Base-by-base conservation (phyloP, 2,797 vertebrate species). In the Phataginus tetradactyla region DNA sequence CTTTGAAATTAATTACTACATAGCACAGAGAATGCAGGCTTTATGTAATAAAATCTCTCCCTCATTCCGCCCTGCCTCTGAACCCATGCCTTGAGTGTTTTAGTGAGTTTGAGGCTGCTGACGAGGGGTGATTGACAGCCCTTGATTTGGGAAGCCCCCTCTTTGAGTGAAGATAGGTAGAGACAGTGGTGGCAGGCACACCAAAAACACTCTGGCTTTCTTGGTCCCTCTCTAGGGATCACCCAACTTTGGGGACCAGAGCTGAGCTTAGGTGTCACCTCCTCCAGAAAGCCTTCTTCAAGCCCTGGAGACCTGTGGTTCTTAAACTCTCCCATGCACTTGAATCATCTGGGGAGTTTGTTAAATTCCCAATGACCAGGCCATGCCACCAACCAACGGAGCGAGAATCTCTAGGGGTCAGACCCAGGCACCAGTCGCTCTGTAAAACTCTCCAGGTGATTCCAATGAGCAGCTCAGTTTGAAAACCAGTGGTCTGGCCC, bases 1-100 rank as follows among this genome's bases (percentile, higher is more conserved):
- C 93, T 97, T 97, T 86, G 94, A 97, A 97, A 96, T 97, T 92
- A 93, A 96, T 95, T 86, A 97, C 86, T 57, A 83, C 66, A n/a
- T 39, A 45, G 77, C 77, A 63, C 5, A 1, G 96, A 96, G 96
- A 98, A 96, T 88, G 94, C 39, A 25, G 92, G 75, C 90, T 95
- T 96, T 94, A 92, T 96, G 86, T 69, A 77, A 93, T 81, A 91
- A 83, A 96, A 90, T 96, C 94, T 78, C 97, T 92, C 96, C 92
- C 94, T 94, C 27, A 9, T 51, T 63, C 69, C 96, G 97, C 92
- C 97, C 96, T 96, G 84, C 72, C 87, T 96, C 95, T 97, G 96
- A 97, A 97, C 96, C 63, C 55, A 5, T 14, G 86, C 95, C 93
- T 86, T 21, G 3, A 89, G 89, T 86, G 2, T 74, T 94, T 69